Conservation (phyloP, 2,797 vertebrate genomes). For the Eremophila alpestris region DNA sequence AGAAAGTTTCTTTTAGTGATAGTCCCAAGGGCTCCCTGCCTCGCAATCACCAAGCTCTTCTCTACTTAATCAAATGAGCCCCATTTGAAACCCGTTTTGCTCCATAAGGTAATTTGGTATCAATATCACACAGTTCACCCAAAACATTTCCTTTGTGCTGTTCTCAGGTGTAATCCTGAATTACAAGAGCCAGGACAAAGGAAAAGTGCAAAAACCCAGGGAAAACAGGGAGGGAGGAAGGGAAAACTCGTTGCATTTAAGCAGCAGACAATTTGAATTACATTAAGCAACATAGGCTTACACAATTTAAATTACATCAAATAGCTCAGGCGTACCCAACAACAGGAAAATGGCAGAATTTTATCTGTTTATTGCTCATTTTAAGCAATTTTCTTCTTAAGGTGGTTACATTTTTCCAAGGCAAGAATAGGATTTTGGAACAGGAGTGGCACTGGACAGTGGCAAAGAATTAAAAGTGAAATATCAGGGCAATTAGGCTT, state of each 20-base stretch:
- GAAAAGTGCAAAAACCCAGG: background rate
- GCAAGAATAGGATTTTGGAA: background rate
- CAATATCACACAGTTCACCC: background rate
- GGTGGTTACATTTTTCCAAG: background rate
- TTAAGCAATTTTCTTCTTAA: background rate
- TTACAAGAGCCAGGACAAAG: background rate
- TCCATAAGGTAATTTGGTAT: background rate
- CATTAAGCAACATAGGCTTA: background rate
- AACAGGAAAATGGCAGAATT: background rate
- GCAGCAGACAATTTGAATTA: background rate
- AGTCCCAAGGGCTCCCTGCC: background rate
- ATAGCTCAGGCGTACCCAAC: background rate
- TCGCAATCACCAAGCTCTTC: background rate
- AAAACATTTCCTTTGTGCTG: background rate
- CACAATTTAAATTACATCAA: background rate
- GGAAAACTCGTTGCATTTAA: background rate
- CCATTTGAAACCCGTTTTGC: conserved; percentile 5
- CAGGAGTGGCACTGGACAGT: background rate
- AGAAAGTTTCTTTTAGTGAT: background rate
- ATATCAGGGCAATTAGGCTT: background rate
- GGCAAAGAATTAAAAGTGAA: background rate
- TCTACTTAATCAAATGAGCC: background rate
- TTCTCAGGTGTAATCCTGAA: background rate
- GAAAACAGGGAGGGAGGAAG: background rate
- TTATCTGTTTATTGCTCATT: background rate